Evolutionary conservation across 2,113 vertebrate genomes (phyloP).

Genomic region (Silurus asotus): DNA sequence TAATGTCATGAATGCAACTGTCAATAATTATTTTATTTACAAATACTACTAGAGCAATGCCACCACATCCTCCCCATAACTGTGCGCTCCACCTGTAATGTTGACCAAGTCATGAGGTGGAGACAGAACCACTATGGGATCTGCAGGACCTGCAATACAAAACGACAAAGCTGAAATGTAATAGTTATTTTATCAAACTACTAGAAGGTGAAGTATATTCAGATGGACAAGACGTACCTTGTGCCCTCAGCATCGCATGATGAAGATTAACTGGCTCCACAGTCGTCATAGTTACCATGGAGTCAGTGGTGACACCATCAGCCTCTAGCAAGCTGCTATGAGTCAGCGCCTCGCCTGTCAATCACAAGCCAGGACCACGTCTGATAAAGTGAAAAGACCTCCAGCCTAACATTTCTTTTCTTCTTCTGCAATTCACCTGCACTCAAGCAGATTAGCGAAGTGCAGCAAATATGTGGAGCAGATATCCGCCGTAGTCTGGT

Average conservation of each 20-base stretch:
- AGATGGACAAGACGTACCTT: conserved; percentile 71
- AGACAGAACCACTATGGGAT: conserved; percentile 76
- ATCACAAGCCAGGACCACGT: conserved; percentile 30
- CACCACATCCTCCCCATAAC: conserved; percentile 77
- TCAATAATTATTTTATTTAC: conserved; percentile 51
- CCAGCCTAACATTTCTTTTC: conserved; percentile 29
- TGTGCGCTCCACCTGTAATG: conserved; percentile 77
- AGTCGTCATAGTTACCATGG: conserved; percentile 83
- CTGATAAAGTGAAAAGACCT: conserved; percentile 33
- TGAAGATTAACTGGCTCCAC: conserved; percentile 87
- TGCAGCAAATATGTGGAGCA: conserved; percentile 12
- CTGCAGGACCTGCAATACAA: conserved; percentile 63
- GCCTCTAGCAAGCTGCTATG: conserved; percentile 93
- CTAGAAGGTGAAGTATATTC: not conserved
- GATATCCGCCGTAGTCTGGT: not conserved
- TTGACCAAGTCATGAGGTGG: conserved; percentile 77
- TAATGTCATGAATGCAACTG: conserved; percentile 14
- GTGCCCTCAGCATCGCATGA: conserved; percentile 88
- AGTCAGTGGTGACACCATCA: conserved; percentile 77
- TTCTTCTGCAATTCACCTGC: conserved; percentile 8
- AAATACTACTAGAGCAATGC: conserved; percentile 67
- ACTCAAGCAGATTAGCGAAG: conserved; percentile 2
- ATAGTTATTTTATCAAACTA: not conserved
- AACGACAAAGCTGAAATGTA: not conserved
- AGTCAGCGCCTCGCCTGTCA: conserved; percentile 83